phyloP scores from a whole-genome alignment of 2,888 invertebrate genomes.

The Drosophila paranaensis region DNA sequence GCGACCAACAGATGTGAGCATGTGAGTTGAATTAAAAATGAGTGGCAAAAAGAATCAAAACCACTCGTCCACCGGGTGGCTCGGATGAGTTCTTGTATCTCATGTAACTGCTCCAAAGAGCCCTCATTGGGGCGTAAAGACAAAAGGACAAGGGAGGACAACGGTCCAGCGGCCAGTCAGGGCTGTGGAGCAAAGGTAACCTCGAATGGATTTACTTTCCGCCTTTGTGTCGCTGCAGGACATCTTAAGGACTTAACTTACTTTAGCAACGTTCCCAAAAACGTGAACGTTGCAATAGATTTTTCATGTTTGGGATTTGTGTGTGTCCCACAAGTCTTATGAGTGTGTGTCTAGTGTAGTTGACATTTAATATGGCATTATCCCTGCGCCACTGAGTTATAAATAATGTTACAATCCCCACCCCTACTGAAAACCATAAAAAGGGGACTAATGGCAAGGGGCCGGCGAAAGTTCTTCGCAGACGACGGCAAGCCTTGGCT shows the following conservation, averaged over 20 bases:
- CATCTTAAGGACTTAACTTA: constrained; percentile 74
- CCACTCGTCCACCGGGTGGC: constrained; percentile 33
- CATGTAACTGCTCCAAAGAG: constrained; percentile 28
- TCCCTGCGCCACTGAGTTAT: constrained; percentile 76
- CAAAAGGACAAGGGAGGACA: constrained; percentile 49
- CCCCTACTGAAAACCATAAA: constrained; percentile 71
- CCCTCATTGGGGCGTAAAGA: constrained; percentile 73
- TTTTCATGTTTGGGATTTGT: constrained; percentile 79
- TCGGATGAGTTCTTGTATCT: constrained; percentile 2
- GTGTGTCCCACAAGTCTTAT: constrained; percentile 72
- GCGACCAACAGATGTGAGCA: constrained; percentile 70
- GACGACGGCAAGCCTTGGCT: background rate
- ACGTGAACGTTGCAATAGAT: constrained; percentile 67
- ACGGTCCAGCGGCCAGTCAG: constrained; percentile 48
- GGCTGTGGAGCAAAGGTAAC: constrained; percentile 64
- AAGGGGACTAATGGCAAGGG: constrained; percentile 30
- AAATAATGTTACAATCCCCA: constrained; percentile 69
- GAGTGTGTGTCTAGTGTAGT: constrained; percentile 67
- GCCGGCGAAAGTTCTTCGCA: constrained; percentile 9
- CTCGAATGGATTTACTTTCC: constrained; percentile 69
- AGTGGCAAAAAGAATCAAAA: constrained; percentile 56
- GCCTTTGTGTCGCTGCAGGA: constrained; percentile 67
- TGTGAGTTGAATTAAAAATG: constrained; percentile 79
- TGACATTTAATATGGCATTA: constrained; percentile 79
- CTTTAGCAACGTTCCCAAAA: constrained; percentile 34